Evolutionary conservation across 2,888 invertebrate genomes (phyloP).

Genomic region (Tipula confusa): DNA sequence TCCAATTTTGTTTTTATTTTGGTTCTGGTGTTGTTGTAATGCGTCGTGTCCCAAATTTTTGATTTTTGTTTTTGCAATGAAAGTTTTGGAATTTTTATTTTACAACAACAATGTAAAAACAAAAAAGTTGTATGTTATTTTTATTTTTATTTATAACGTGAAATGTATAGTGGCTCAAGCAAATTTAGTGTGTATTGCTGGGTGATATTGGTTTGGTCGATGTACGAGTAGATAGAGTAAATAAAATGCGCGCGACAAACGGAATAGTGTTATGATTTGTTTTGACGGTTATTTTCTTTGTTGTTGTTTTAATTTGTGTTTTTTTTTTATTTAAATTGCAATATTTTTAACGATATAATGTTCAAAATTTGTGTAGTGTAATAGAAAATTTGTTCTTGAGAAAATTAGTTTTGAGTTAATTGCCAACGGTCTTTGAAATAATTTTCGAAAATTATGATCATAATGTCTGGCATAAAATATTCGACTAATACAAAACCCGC

Average conservation of each 20-base stretch:
- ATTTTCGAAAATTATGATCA: too few species aligned
- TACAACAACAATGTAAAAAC: neutral
- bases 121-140: neutral
- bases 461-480: neutral
- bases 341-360: too few species aligned
- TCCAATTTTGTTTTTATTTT: neutral
- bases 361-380: too few species aligned
- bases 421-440: too few species aligned
- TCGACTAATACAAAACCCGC: neutral
- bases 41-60: neutral
- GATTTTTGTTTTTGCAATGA: neutral
- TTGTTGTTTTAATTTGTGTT: neutral
- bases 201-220: neutral
- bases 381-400: too few species aligned
- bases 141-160: neutral
- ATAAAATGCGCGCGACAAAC: neutral
- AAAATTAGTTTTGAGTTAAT: too few species aligned
- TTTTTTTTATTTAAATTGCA: too few species aligned
- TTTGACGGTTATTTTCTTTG: slow-evolving; percentile 1
- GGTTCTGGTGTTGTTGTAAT: neutral
- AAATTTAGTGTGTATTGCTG: neutral
- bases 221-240: neutral
- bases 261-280: neutral
- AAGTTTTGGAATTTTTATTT: neutral
- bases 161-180: slow-evolving; percentile 20